Conservation (phyloP, 1,140 invertebrate genomes). For the Atta texana region DNA sequence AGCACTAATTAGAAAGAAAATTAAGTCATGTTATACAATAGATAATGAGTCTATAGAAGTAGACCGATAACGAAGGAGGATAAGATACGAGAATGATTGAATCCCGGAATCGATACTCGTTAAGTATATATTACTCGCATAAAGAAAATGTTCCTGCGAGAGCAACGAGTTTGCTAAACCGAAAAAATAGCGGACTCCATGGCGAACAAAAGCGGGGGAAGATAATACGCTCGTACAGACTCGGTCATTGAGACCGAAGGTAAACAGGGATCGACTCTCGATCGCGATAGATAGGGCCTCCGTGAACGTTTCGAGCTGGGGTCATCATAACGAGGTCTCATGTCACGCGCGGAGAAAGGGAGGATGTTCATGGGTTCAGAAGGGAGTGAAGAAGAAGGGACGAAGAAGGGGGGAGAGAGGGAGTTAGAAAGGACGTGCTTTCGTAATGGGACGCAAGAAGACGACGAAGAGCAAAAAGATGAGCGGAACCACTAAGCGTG, state of each 20-base stretch:
- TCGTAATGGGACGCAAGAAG: constrained; percentile 52
- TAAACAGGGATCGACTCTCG: constrained; percentile 70
- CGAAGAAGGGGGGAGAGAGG: background rate
- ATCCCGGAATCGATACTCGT: constrained; percentile 32
- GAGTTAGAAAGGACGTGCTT: constrained; percentile 51
- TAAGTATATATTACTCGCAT: constrained; percentile 6
- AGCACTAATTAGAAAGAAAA: too few relatives aligned
- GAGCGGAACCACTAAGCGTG: constrained; percentile 44
- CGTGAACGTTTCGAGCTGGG: constrained; percentile 73
- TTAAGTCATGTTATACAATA: background rate
- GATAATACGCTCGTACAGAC: constrained; percentile 67
- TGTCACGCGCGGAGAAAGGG: constrained; percentile 65
- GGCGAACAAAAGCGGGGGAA: constrained; percentile 26
- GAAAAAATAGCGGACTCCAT: constrained; percentile 35
- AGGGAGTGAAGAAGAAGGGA: constrained; percentile 6
- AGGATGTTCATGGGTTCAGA: background rate
- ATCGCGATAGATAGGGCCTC: constrained; percentile 71
- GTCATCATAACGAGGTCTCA: constrained; percentile 81
- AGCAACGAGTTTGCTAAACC: constrained; percentile 19
- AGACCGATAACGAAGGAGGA: background rate
- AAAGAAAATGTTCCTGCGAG: constrained; percentile 27
- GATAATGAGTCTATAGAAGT: background rate
- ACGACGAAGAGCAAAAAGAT: constrained; percentile 48
- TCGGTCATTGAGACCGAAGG: constrained; percentile 72
- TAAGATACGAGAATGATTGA: constrained; percentile 2